Evolutionary conservation across 2,113 vertebrate genomes (phyloP), one percentile per base, ranked within the genome.

Genomic region (Gymnocephalus cernua): DNA sequence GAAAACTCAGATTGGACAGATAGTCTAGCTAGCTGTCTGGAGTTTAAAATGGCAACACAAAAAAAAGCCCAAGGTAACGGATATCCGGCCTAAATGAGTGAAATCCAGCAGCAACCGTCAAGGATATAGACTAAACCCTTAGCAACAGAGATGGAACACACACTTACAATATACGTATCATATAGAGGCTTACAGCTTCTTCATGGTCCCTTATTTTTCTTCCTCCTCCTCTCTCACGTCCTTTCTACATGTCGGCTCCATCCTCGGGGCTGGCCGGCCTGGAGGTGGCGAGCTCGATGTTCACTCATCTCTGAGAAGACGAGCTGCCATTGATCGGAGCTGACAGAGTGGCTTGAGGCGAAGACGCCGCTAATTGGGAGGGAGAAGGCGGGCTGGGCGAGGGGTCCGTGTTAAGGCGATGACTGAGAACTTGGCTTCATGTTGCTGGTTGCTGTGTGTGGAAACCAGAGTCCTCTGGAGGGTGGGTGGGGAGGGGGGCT

Each of bases 331-430:
- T 41, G 86, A 89, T 91, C 10, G 25, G 75, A 89, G 68, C 70
- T 83, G 90, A 80, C 90, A 88, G 69, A 85, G 29, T 7, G 0
- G 73, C 84, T 81, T 6, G 25, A 83, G 81, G 88, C 88, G 63
- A 83, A 86, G 79, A 81, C 63, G 29, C 41, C 1, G 29, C 69
- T 88, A 83, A 91, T 86, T 88, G 85, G 75, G 61, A 75, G 16
- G 54, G 35, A 66, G 71, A 71, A 11, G 69, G 57, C 32, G 23
- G 18, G 47, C 29, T 38, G 58, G 78, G 58, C 5, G 58, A 25
- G 51, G 38, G 29, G 51, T 44, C 53, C 7, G 10, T 32, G 71
- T 53, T 29, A 21, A 65, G 63, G 47, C 12, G 41, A 74, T 15
- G 53, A 47, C 56, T 44, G 48, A 48, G 23, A 67, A 29, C 54